These are phyloP conservation scores for Trichomalopsis sarcophagae DNA, from an alignment of 1,140 invertebrate genomes.

Conservation along the genomic window DNA sequence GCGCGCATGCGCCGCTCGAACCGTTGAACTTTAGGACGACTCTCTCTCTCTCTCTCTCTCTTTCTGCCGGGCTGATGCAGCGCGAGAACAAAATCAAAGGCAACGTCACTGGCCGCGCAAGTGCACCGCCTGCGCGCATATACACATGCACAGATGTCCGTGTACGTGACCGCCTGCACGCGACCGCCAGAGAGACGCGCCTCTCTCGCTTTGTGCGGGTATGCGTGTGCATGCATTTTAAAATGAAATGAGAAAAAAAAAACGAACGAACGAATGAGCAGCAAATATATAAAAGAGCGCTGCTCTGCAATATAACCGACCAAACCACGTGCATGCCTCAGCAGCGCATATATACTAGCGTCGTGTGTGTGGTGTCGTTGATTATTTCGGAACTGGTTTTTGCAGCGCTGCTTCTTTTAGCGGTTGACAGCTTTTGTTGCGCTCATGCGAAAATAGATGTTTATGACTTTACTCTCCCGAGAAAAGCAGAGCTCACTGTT, in stretches of 20 bases:
- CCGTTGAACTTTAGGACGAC: slow-evolving; percentile 58
- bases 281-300: no score
- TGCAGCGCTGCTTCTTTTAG: background rate
- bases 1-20: slow-evolving; percentile 58
- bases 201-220: background rate
- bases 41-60: no score
- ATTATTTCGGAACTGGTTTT: background rate
- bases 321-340: background rate
- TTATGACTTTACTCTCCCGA: no score
- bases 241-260: background rate
- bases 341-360: background rate
- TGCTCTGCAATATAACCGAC: background rate
- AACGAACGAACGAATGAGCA: background rate
- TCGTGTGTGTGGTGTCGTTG: background rate
- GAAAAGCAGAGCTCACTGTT: no score
- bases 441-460: no score
- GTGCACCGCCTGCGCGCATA: slow-evolving; percentile 18
- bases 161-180: slow-evolving; percentile 21
- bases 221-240: background rate
- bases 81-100: slow-evolving; percentile 35
- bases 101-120: slow-evolving; percentile 44
- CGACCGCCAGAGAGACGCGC: background rate
- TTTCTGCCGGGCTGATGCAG: slow-evolving; percentile 9
- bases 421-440: no score
- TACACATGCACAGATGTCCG: background rate